Conservation (phyloP, 1,140 invertebrate species). For the Cylas formicarius region DNA sequence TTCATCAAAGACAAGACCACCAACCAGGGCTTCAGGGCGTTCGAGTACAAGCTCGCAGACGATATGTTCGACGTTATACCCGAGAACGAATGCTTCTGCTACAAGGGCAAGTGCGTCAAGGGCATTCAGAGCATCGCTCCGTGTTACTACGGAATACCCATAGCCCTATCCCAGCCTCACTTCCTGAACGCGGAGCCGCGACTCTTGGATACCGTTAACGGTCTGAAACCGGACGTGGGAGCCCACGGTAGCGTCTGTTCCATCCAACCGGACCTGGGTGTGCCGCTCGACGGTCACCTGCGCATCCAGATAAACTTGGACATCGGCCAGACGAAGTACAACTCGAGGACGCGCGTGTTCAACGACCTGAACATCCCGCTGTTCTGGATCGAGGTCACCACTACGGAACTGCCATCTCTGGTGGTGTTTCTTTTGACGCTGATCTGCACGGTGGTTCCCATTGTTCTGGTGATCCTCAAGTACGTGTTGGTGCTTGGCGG, state of each 20-base stretch:
- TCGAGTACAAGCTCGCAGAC: slow-evolving; percentile 45
- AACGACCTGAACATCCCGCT: slow-evolving; percentile 56
- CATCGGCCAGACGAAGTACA: slow-evolving; percentile 50
- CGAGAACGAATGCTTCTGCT: slow-evolving; percentile 57
- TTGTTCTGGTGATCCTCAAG: slow-evolving; percentile 36
- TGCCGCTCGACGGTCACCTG: slow-evolving; percentile 51
- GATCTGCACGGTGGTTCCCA: slow-evolving; percentile 37
- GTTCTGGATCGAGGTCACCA: slow-evolving; percentile 56
- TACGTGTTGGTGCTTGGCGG: slow-evolving; percentile 40
- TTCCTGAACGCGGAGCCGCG: slow-evolving; percentile 62
- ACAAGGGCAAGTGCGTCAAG: slow-evolving; percentile 46
- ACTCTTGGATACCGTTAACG: slow-evolving; percentile 57
- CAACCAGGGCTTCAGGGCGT: slow-evolving; percentile 40
- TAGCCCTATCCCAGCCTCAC: slow-evolving; percentile 70
- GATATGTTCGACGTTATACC: slow-evolving; percentile 51
- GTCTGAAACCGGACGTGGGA: slow-evolving; percentile 52
- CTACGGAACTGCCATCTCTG: slow-evolving; percentile 34
- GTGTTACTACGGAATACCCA: slow-evolving; percentile 68
- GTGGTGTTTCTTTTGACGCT: slow-evolving; percentile 35
- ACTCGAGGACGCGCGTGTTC: slow-evolving; percentile 48
- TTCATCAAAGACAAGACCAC: slow-evolving; percentile 41
- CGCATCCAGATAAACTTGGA: slow-evolving; percentile 63
- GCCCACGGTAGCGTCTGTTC: slow-evolving; percentile 48
- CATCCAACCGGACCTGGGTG: slow-evolving; percentile 45
- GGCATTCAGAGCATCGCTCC: slow-evolving; percentile 60